Percentiles rank a stretch among this genome's conserved stretches.
Evolutionary conservation across 1,140 invertebrate species (phyloP).

Genomic region (Leptonema lineaticorne): DNA sequence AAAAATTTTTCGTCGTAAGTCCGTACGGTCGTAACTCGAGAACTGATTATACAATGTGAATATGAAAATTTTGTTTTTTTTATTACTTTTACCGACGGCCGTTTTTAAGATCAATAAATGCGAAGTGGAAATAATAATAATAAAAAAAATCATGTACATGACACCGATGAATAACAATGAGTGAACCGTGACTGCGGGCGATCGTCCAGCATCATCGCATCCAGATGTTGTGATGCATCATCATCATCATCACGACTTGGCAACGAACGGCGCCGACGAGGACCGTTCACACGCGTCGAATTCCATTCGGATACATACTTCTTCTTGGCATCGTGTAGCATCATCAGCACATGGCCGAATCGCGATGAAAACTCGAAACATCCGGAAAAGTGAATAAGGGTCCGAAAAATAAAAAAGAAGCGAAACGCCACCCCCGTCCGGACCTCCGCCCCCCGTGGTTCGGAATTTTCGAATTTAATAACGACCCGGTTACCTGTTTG

Average conservation of each 20-base stretch:
- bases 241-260: conserved; percentile 21
- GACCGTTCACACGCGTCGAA: conserved; percentile 1
- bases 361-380: not conserved
- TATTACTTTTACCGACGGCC: no score
- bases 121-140: no score
- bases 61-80: no score
- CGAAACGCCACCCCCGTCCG: no score
- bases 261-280: conserved; percentile 23
- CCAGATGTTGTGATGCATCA: conserved; percentile 31
- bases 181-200: conserved; percentile 2
- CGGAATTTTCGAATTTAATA: conserved; percentile 42
- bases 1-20: no score
- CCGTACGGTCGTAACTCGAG: no score
- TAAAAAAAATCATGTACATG: no score
- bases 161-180: no score
- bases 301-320: conserved; percentile 21
- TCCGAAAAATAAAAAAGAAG: no score
- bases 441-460: no score
- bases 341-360: not conserved
- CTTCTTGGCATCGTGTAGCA: not conserved
- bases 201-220: conserved; percentile 4
- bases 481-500: conserved; percentile 41
- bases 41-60: no score
- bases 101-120: no score
- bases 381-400: not conserved